Evolutionary conservation across 2,888 invertebrate species (phyloP), one percentile per base, ranked within the genome.

Genomic region (Leptinotarsa haldemani): DNA sequence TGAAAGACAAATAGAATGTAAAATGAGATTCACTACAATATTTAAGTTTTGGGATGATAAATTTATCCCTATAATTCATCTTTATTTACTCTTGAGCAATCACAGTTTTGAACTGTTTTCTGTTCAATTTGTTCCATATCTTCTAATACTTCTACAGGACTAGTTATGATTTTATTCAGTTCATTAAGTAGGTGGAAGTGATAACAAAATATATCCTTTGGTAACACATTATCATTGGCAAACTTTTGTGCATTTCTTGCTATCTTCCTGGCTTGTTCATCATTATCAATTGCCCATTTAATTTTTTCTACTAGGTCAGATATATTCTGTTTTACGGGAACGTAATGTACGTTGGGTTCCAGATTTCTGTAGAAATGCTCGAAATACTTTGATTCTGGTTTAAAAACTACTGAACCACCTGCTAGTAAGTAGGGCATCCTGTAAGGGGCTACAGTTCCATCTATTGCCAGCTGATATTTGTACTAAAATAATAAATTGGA

Each of bases 361-460:
- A 98, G 87, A 79, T 94, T 90, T 53, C 90, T 88, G 85, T 99
- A 99, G 88, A 97, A 99, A 89, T 96, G 95, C 89, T 99, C 98
- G 86, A 97, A 96, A 87, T 95, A 98, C n/a, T 92, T 91, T 0
- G 98, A 98, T 40, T 95, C 92, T 88, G 97, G 97, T 88, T 99
- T 99, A 16, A 99, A 89, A 16, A 98, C 93, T 74, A 97, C 88
- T 0, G 96, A 93, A 82, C 95, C 95, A 1, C 98, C 97, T 63
- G 92, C 95, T 77, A 99, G 87, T 22, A 99, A 90, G 86, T 97
- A 98, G 0, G 98, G 98, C 79, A 97, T 90, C 77, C 98, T 91
- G 87, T 98, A 99, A 0, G 98, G 96, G 22, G 98, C 98, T 18
- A 99, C 98, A 53, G 98, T 97, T 18, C 99, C 99, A 89, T 99